A percentile compares a stretch with the other conserved stretches of the same genome.
Evolutionary conservation across 1,140 invertebrate genomes (phyloP).

Genomic region (Leptonema lineaticorne): DNA sequence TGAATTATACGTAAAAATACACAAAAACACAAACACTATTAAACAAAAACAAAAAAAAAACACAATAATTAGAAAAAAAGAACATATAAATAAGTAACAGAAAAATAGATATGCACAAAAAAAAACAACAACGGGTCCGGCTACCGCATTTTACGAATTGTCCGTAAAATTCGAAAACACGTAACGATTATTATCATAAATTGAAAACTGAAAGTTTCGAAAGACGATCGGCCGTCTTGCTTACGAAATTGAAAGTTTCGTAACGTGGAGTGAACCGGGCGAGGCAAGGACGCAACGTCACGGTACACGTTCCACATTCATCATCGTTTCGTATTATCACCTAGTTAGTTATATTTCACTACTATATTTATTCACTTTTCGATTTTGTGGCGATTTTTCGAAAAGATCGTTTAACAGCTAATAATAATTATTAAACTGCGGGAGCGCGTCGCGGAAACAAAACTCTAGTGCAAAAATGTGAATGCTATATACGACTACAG

Average conservation of each 20-base stretch:
- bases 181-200: slow-evolving; percentile 17
- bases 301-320: slow-evolving; percentile 13
- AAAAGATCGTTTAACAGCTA: too few relatives aligned
- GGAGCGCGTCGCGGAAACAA: too few relatives aligned
- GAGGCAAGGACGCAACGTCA: slow-evolving; percentile 21
- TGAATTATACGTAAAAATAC: neutral
- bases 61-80: neutral
- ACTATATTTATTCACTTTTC: neutral
- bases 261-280: slow-evolving; percentile 8
- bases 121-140: neutral
- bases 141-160: too few relatives aligned
- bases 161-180: too few relatives aligned
- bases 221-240: slow-evolving; percentile 17
- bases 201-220: slow-evolving; percentile 23
- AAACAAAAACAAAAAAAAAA: neutral
- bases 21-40: neutral
- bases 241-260: slow-evolving; percentile 24
- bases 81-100: neutral
- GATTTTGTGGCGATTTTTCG: too few relatives aligned
- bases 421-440: too few relatives aligned
- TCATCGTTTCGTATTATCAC: neutral
- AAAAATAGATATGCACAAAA: neutral
- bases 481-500: too few relatives aligned
- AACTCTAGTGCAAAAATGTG: too few relatives aligned
- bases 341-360: too few relatives aligned